These are phyloP conservation scores for Leucophenga maculata DNA, from an alignment of 2,888 invertebrate genomes.

Conservation along the genomic window DNA sequence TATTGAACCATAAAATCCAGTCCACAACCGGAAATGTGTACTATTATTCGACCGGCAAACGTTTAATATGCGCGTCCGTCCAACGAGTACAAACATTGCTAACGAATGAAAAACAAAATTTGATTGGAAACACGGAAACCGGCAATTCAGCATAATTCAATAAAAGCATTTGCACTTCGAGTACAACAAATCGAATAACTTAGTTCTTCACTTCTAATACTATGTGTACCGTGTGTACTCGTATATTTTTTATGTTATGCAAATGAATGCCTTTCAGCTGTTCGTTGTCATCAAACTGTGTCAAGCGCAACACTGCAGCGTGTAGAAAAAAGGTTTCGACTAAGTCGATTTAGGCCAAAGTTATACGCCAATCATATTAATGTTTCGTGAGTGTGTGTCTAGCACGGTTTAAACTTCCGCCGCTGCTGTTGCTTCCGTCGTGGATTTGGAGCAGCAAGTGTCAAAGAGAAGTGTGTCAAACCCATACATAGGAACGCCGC, in stretches of 20 bases:
- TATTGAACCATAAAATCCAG: too few species aligned
- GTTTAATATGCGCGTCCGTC: too few species aligned
- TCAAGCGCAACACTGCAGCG: conserved; percentile 32
- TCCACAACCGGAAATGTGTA: too few species aligned
- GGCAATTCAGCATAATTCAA: background rate
- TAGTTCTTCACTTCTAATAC: too few species aligned
- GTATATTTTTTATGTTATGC: background rate
- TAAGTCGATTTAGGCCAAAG: conserved; percentile 22
- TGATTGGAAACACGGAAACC: background rate
- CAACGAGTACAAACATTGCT: too few species aligned
- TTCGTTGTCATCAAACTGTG: conserved; percentile 29
- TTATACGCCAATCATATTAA: conserved; percentile 13
- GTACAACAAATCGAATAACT: too few species aligned
- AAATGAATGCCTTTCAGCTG: background rate
- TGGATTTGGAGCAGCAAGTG: conserved; percentile 49
- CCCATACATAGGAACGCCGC: conserved; percentile 12
- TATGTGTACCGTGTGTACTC: too few species aligned
- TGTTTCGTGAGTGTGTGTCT: background rate
- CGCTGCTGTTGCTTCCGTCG: background rate
- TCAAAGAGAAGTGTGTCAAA: conserved; percentile 46
- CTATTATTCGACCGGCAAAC: too few species aligned
- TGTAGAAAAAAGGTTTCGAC: background rate
- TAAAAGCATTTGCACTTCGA: too few species aligned
- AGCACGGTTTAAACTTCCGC: background rate
- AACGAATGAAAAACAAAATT: background rate